Evolutionary conservation across 2,888 invertebrate genomes (phyloP).

Genomic region (Trichogramma evanescens): DNA sequence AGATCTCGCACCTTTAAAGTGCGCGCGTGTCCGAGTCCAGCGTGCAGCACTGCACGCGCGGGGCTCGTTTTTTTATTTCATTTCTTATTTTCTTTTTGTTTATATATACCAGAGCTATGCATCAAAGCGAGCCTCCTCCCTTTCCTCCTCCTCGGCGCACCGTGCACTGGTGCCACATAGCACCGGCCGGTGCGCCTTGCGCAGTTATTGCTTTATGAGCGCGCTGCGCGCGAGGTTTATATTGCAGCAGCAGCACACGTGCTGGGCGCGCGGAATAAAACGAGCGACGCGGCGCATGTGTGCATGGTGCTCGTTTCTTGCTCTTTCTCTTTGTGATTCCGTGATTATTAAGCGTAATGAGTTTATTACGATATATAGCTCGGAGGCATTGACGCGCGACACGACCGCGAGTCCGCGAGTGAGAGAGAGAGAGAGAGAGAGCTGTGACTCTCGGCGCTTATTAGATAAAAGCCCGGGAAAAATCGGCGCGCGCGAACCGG

Average conservation of each 20-base stretch:
- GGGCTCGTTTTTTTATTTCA: neutral
- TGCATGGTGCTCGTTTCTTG: neutral
- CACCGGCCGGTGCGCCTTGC: neutral
- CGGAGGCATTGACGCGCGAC: neutral
- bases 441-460: neutral
- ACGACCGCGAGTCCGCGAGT: neutral
- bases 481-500: neutral
- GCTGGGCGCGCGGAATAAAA: neutral
- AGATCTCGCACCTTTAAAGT: neutral
- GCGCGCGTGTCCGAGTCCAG: neutral
- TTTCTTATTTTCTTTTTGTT: neutral
- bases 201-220: slow-evolving; percentile 1
- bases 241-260: neutral
- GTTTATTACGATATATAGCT: slow-evolving; percentile 5
- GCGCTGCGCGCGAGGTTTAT: neutral
- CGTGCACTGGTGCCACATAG: too few species aligned
- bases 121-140: too few species aligned
- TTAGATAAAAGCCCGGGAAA: slow-evolving; percentile 1
- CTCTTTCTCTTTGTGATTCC: neutral
- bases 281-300: neutral
- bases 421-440: too few species aligned
- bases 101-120: too few species aligned
- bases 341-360: slow-evolving; percentile 16
- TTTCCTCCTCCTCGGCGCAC: too few species aligned
- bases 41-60: neutral